Evolutionary conservation across 2,113 vertebrate genomes (phyloP).

Genomic region (Dipodomys ordii): DNA sequence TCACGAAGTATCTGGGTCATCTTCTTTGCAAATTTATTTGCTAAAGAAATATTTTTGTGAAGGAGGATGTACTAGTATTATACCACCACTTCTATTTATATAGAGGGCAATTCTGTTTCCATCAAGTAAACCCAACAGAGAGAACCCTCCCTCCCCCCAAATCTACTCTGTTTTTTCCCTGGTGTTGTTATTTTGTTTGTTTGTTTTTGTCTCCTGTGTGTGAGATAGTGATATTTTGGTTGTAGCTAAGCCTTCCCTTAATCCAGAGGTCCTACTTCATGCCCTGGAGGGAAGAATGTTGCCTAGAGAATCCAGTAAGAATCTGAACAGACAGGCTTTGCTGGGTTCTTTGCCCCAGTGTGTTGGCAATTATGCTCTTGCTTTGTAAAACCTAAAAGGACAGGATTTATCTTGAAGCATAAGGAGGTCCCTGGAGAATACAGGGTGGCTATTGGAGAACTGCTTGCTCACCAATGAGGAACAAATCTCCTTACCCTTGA

Average conservation of each 20-base stretch:
- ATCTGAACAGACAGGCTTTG: not conserved
- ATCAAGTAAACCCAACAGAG: not conserved
- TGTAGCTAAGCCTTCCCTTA: not conserved
- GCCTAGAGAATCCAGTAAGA: not conserved
- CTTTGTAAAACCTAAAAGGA: not conserved
- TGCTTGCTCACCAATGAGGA: no score
- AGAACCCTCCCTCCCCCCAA: not conserved
- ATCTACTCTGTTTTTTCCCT: not conserved
- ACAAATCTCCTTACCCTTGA: no score
- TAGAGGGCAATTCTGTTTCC: not conserved
- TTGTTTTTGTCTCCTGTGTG: not conserved
- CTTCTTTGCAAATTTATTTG: not conserved
- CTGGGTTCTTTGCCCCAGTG: not conserved
- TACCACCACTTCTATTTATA: not conserved
- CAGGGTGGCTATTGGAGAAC: no score
- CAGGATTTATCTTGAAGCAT: not conserved
- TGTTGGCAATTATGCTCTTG: not conserved
- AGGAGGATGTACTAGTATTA: not conserved
- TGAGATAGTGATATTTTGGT: not conserved
- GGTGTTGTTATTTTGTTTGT: not conserved
- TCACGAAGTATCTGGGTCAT: conserved; percentile 43
- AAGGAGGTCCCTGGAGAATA: no score
- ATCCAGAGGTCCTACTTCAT: not conserved
- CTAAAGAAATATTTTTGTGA: conserved; percentile 41
- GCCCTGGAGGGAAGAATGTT: not conserved